Evolutionary conservation across 2,888 invertebrate species (phyloP), one percentile per base, ranked within the genome.

Genomic region (Aphrophora alni): DNA sequence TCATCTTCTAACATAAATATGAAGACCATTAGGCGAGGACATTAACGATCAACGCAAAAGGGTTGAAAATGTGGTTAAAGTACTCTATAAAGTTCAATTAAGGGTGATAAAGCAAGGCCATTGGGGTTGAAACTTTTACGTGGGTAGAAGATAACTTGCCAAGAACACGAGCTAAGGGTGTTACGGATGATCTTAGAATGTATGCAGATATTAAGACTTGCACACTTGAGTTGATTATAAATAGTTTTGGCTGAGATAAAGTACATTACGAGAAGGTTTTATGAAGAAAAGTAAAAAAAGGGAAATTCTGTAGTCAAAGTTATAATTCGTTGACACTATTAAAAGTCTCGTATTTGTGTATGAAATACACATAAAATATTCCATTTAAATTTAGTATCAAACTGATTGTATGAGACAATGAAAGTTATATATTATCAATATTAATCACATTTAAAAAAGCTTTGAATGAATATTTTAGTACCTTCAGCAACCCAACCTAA

Each of bases 21-120:
- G 59, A 59, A 59, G 59, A 21, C 59, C 59, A 59, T 59, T 59
- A 59, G 2, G 59, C 59, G 59, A 21, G 21, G 59, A 59, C 59
- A 59, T 59, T 59, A 59, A 59, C 59, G 59, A 21, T 21, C 21
- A 8, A 59, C 59, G 59, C 59, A 59, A 59, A 59, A 59, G 59
- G 59, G 59, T 59, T 59, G 59, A 59, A 59, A 59, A 59, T 21
- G 59, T 21, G 59, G n/a, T 21, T 21, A 59, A 59, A n/a, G 59
- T 59, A 59, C 59, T 21, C 59, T 59, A 59, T 59, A 59, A 59
- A 59, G 59, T 21, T 59, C 59, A 59, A 59, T 59, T 59, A 59
- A n/a, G n/a, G 59, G 59, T 8, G 59, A 59, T 59, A 59, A 59
- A 59, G 59, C 21, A 3, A 10, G 21, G 21, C 21, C n/a, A 21